phyloP scores from a whole-genome alignment of 2,797 vertebrate species.

The Eutrigla gurnardus region DNA sequence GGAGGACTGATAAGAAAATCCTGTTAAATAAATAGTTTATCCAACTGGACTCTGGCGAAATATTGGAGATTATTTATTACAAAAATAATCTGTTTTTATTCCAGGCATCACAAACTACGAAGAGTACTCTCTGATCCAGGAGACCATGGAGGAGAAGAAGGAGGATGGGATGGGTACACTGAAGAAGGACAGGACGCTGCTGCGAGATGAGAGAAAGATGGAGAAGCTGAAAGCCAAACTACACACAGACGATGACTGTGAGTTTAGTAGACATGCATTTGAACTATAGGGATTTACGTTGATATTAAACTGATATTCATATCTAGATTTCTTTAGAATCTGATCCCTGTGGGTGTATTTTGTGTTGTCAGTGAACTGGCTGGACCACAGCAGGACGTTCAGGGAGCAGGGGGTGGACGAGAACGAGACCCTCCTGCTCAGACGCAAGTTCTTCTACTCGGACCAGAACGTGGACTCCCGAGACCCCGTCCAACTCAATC shows the following conservation, averaged over 20 bases:
- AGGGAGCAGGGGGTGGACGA: slow-evolving; percentile 98
- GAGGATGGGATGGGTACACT: slow-evolving; percentile 94
- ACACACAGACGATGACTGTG: slow-evolving; percentile 98
- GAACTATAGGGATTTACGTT: background rate
- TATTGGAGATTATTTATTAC: background rate
- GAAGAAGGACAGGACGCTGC: slow-evolving; percentile 94
- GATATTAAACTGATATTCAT: background rate
- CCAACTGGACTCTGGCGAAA: background rate
- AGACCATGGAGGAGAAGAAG: slow-evolving; percentile 93
- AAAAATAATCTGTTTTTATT: background rate
- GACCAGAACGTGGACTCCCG: slow-evolving; percentile 99
- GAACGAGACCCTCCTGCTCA: slow-evolving; percentile 91
- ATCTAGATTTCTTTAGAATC: background rate
- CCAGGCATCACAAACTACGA: slow-evolving; percentile 99
- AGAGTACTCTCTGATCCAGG: slow-evolving; percentile 98
- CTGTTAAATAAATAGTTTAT: background rate
- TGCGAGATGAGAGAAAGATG: slow-evolving; percentile 98
- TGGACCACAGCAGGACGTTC: slow-evolving; percentile 98
- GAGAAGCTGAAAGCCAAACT: slow-evolving; percentile 99
- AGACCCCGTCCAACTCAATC: slow-evolving; percentile 97
- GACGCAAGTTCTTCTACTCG: slow-evolving; percentile 98
- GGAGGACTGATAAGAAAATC: background rate
- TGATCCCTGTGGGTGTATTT: background rate
- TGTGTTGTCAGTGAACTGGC: slow-evolving; percentile 92
- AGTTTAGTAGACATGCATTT: slow-evolving; percentile 69